A percentile compares a stretch with the other conserved stretches of the same genome.
These are phyloP conservation scores for Danionella cerebrum DNA, from an alignment of 2,113 vertebrate genomes.

Conservation along the genomic window DNA sequence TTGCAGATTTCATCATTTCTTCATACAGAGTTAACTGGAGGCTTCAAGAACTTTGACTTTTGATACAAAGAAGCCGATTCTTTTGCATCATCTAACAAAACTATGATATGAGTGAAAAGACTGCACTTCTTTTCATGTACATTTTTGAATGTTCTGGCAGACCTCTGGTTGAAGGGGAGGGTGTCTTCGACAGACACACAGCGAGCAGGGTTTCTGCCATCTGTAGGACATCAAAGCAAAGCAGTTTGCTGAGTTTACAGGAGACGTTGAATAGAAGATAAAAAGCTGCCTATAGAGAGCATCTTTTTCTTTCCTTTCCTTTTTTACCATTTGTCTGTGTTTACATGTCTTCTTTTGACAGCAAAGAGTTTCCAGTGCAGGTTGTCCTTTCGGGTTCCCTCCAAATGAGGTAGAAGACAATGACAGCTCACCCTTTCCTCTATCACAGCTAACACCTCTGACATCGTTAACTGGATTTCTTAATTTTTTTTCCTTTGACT, in stretches of 20 bases:
- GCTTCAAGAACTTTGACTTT: background rate
- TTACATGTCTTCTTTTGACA: background rate
- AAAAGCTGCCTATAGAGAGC: background rate
- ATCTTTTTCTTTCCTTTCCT: background rate
- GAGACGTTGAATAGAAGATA: background rate
- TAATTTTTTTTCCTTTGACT: constrained; percentile 14
- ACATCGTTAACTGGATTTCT: background rate
- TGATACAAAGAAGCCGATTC: background rate
- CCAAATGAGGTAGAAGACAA: constrained; percentile 8
- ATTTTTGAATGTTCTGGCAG: background rate
- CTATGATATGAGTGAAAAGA: background rate
- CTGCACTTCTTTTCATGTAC: background rate
- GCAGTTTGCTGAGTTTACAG: background rate
- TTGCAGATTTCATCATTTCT: background rate
- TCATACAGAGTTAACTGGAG: background rate
- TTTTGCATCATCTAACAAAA: background rate
- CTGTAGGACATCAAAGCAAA: constrained; percentile 12
- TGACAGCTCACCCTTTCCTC: constrained; percentile 4
- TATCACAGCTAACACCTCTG: constrained; percentile 4
- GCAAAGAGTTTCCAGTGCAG: background rate
- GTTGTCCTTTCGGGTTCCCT: background rate
- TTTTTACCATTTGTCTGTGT: background rate
- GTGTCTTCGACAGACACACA: background rate
- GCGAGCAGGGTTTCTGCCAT: constrained; percentile 3
- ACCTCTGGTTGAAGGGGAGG: background rate